Percentiles rank a stretch among this genome's conserved stretches.
phyloP scores from a whole-genome alignment of 1,140 invertebrate species.

The Berghia stephanieae region DNA sequence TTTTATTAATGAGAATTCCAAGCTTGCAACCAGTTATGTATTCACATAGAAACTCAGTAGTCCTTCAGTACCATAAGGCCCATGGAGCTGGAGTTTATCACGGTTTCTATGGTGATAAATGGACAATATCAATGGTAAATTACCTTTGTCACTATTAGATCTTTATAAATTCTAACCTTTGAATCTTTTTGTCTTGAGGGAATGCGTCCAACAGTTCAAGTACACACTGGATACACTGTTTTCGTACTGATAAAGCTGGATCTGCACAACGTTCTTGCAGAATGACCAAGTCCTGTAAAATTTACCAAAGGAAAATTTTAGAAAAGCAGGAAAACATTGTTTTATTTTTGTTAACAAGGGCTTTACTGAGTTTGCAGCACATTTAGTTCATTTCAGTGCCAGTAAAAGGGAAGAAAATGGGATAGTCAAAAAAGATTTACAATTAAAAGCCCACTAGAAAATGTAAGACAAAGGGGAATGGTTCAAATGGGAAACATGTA shows the following conservation, averaged over 20 bases:
- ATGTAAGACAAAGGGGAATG: too few relatives aligned
- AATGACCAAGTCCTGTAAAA: constrained; percentile 62
- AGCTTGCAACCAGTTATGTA: not conserved
- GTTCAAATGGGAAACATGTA: too few relatives aligned
- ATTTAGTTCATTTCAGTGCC: too few relatives aligned
- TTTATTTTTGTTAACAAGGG: not conserved
- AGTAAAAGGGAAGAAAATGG: too few relatives aligned
- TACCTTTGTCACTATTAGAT: not conserved
- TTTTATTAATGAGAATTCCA: not conserved
- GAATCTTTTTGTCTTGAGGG: constrained; percentile 65
- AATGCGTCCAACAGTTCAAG: constrained; percentile 69
- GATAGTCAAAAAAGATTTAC: too few relatives aligned
- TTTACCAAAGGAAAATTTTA: not conserved
- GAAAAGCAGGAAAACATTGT: not conserved
- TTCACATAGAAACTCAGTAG: not conserved
- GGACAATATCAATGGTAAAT: too few relatives aligned
- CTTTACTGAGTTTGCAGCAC: not conserved
- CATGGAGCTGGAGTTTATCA: too few relatives aligned
- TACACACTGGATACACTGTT: constrained; percentile 71
- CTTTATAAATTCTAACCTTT: constrained; percentile 49
- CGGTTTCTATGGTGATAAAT: too few relatives aligned
- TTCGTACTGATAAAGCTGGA: constrained; percentile 70
- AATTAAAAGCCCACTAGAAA: too few relatives aligned
- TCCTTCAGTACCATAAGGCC: too few relatives aligned
- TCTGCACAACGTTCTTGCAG: constrained; percentile 71